A percentile compares a stretch with the other conserved stretches of the same genome.
phyloP scores from a whole-genome alignment of 2,888 invertebrate species.

The Nebria brevicollis region DNA sequence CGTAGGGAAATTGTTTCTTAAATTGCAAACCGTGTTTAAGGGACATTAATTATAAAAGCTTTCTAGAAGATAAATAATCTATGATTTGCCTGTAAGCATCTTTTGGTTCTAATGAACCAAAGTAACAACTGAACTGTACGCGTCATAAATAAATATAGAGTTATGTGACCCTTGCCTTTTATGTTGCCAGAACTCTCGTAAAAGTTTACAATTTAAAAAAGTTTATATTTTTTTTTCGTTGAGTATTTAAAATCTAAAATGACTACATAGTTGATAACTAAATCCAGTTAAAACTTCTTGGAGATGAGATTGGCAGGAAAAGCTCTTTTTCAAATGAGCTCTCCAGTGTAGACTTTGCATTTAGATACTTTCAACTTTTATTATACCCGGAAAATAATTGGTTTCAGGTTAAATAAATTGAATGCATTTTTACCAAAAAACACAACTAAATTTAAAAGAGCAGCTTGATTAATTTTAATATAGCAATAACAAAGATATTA shows the following conservation, averaged over 20 bases:
- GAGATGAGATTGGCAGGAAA: conserved; percentile 7
- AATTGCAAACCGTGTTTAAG: no score
- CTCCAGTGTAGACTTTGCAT: background rate
- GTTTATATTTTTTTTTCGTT: background rate
- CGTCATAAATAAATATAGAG: conserved; percentile 8
- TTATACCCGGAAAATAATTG: background rate
- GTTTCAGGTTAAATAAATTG: background rate
- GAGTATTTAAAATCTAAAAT: background rate
- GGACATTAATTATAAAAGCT: no score
- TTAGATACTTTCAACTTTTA: background rate
- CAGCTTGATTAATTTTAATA: no score
- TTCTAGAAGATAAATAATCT: no score
- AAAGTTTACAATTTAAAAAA: conserved; percentile 10
- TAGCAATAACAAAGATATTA: no score
- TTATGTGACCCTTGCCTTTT: conserved; percentile 21
- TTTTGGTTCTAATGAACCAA: conserved; percentile 17
- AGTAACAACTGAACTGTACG: conserved; percentile 30
- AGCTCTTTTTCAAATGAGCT: background rate
- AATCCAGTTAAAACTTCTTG: conserved; percentile 7
- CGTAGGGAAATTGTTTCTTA: no score
- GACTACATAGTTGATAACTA: conserved; percentile 18
- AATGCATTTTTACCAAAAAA: background rate
- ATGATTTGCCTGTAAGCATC: background rate
- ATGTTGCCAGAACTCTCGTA: background rate
- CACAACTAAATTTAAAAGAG: background rate